These are phyloP conservation scores for Pinctada fucata DNA, from an alignment of 2,888 invertebrate species.

Conservation along the genomic window DNA sequence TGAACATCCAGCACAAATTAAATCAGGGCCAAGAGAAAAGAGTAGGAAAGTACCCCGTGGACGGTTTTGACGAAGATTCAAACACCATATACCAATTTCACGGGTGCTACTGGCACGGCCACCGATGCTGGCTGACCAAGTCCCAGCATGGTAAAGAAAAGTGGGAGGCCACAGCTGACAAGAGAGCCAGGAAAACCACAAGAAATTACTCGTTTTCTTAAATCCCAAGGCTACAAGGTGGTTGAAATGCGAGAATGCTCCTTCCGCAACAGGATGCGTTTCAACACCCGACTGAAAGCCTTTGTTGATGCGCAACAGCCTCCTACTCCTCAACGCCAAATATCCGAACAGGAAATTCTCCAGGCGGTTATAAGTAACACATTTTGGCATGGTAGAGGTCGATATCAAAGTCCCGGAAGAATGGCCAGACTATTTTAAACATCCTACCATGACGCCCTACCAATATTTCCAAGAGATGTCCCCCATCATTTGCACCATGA, in stretches of 20 bases:
- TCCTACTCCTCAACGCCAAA: slow-evolving; percentile 18
- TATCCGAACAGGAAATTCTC: slow-evolving; percentile 25
- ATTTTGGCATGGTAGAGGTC: slow-evolving; percentile 40
- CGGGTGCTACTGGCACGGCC: slow-evolving; percentile 32
- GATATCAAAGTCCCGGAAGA: slow-evolving; percentile 38
- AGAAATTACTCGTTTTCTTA: background rate
- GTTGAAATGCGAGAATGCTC: slow-evolving; percentile 17
- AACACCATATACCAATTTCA: slow-evolving; percentile 19
- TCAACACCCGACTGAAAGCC: background rate
- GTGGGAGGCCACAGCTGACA: no score
- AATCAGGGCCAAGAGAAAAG: slow-evolving; percentile 11
- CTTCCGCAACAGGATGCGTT: background rate
- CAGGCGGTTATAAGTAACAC: slow-evolving; percentile 27
- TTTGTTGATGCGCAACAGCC: background rate
- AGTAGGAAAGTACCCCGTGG: slow-evolving; percentile 21
- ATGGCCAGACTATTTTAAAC: slow-evolving; percentile 27
- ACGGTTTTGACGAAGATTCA: slow-evolving; percentile 14
- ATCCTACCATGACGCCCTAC: no score
- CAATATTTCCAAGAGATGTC: no score
- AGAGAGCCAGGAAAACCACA: background rate
- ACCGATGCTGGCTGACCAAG: slow-evolving; percentile 20
- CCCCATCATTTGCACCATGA: no score
- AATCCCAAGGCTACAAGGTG: slow-evolving; percentile 10
- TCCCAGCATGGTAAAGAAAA: background rate
- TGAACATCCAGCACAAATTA: slow-evolving; percentile 8